Evolutionary conservation across 2,113 vertebrate species (phyloP), one percentile per base, ranked within the genome.

Genomic region (Atrichornis clamosus): DNA sequence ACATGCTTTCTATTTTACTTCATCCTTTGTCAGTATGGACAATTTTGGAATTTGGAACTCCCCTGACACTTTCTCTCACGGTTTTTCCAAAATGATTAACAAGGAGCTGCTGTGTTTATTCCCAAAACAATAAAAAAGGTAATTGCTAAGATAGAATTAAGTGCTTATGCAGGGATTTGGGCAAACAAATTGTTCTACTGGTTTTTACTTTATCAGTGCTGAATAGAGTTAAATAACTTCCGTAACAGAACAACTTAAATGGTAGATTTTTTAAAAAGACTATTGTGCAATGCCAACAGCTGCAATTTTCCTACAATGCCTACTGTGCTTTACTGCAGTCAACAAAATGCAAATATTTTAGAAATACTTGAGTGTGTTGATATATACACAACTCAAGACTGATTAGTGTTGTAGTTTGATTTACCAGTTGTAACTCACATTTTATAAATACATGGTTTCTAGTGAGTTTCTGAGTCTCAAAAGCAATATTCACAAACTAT

Each of bases 401-500:
- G 18, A 44, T 23, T 22, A 64, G 11, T 37, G 10, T 6, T 60
- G 10, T 17, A 18, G 27, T 15, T 78, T 32, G 28, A n/a, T 41
- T 77, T 70, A 39, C 9, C 12, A n/a, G 10, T 84, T 81, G 23
- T n/a, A 69, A 52, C n/a, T 41, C 28, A 39, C 2, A 1, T 33
- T 74, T 62, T 21, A 28, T n/a, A 83, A 94, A 67, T 11, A 60
- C 3, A 2, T 10, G 6, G 28, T 52, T 82, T 49, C 22, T 64
- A 52, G 26, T 0, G 0, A 20, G 6, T 47, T 87, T 50, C 24
- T 22, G 35, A 79, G 18, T 47, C 26, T 32, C 3, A 0, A 56
- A 83, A 89, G 44, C 42, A 86, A 44, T 22, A 13, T 22, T 58
- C 26, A 41, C 26, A 30, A 62, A 46, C 21, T 35, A 16, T n/a